Evolutionary conservation across 2,113 vertebrate genomes (phyloP).

Genomic region (Notiomystis cincta): DNA sequence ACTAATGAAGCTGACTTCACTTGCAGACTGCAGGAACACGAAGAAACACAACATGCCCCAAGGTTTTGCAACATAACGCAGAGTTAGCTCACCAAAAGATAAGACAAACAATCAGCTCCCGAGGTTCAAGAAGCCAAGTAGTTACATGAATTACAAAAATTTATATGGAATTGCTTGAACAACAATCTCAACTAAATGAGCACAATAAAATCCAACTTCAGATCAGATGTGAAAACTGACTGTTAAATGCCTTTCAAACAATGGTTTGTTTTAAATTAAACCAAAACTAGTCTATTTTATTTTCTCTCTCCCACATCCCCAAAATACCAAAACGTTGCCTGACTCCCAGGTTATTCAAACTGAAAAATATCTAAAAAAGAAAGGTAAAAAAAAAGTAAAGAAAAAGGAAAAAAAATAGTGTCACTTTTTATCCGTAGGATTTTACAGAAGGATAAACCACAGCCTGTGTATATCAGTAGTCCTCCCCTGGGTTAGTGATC

Average conservation of each 20-base stretch:
- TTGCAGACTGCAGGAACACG: slow-evolving; percentile 70
- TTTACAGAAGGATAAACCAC: slow-evolving; percentile 31
- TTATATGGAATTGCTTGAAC: not conserved
- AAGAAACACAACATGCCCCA: slow-evolving; percentile 70
- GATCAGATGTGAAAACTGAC: slow-evolving; percentile 20
- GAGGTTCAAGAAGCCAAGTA: slow-evolving; percentile 60
- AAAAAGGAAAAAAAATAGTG: not conserved
- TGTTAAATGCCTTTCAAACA: slow-evolving; percentile 2
- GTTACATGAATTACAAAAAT: slow-evolving; percentile 40
- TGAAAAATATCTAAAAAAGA: not conserved
- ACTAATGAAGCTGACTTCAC: slow-evolving; percentile 83
- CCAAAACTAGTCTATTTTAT: not conserved
- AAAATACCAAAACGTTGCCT: not conserved
- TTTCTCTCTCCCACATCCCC: not conserved
- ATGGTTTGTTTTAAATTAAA: not conserved
- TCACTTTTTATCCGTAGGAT: not conserved
- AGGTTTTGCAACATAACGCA: slow-evolving; percentile 64
- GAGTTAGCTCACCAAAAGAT: slow-evolving; percentile 65
- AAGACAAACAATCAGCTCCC: slow-evolving; percentile 65
- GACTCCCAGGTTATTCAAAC: not conserved
- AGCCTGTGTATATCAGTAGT: not conserved
- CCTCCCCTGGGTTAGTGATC: not conserved
- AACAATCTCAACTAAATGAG: not conserved
- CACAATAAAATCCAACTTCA: slow-evolving; percentile 8
- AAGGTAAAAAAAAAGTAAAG: no score